phyloP scores from a whole-genome alignment of 2,888 invertebrate species.

The Synanthedon formicaeformis region DNA sequence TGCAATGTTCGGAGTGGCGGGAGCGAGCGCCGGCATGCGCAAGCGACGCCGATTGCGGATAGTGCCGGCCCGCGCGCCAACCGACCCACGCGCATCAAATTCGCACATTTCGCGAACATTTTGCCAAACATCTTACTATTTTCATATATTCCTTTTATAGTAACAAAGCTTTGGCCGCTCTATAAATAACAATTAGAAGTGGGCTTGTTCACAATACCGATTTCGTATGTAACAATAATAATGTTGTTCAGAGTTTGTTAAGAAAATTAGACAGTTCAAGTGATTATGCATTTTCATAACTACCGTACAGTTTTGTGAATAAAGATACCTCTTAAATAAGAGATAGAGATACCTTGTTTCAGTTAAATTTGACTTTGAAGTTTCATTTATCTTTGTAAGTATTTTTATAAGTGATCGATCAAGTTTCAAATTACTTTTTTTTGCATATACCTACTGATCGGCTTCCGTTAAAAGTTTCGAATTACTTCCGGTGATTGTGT shows the following conservation, averaged over 20 bases:
- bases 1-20: slow-evolving; percentile 41
- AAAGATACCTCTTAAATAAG: too few species aligned
- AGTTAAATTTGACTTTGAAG: too few species aligned
- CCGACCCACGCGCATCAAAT: slow-evolving; percentile 58
- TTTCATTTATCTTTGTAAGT: too few species aligned
- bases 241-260: too few species aligned
- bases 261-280: too few species aligned
- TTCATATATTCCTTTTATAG: slow-evolving; percentile 36
- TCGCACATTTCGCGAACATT: slow-evolving; percentile 30
- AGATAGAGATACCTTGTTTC: too few species aligned
- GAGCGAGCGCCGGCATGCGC: slow-evolving; percentile 5
- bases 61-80: slow-evolving; percentile 59
- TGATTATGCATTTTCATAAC: too few species aligned
- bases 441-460: background rate
- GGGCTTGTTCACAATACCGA: slow-evolving; percentile 12
- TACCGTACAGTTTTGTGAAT: too few species aligned
- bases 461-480: background rate
- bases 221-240: too few species aligned
- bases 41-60: slow-evolving; percentile 17
- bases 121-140: slow-evolving; percentile 9
- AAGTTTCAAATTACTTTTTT: background rate
- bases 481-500: background rate
- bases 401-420: too few species aligned
- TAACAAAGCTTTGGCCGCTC: slow-evolving; percentile 22
- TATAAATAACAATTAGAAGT: slow-evolving; percentile 36